A percentile compares a stretch with the other conserved stretches of the same genome.
These are phyloP conservation scores for Macroteleia sp. DNA, from an alignment of 2,888 invertebrate species.

Conservation along the genomic window DNA sequence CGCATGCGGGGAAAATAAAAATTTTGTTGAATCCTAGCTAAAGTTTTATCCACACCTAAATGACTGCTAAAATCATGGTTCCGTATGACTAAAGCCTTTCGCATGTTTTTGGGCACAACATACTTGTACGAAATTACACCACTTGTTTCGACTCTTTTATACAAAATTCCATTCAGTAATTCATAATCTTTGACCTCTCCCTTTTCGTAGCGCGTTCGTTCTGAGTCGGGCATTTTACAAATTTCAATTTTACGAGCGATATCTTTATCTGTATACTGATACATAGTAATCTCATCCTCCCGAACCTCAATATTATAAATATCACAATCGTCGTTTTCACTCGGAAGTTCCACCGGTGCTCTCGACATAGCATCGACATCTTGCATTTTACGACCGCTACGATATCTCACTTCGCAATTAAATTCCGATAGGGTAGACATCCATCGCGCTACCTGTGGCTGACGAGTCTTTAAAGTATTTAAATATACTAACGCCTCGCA, in stretches of 20 bases:
- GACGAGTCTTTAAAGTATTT: neutral
- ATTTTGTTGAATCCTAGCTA: slow-evolving; percentile 28
- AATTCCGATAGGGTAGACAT: neutral
- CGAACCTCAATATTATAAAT: neutral
- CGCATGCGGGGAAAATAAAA: slow-evolving; percentile 64
- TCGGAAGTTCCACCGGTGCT: neutral
- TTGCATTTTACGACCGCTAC: neutral
- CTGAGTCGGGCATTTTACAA: no score
- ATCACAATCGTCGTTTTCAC: neutral
- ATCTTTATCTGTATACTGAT: no score
- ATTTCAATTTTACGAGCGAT: no score
- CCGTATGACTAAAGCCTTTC: slow-evolving; percentile 27
- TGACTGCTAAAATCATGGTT: slow-evolving; percentile 43
- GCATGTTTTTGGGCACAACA: slow-evolving; percentile 17
- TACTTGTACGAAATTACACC: neutral
- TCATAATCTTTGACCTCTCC: neutral
- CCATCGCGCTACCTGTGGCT: neutral
- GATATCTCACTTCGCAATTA: neutral
- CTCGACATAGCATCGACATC: neutral
- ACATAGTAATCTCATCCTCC: neutral
- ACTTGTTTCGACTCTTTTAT: neutral
- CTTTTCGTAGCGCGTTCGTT: neutral
- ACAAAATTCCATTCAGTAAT: neutral
- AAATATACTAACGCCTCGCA: neutral
- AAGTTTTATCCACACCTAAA: slow-evolving; percentile 56